Percentiles rank a stretch among this genome's conserved stretches.
Evolutionary conservation across 1,140 invertebrate genomes (phyloP).

Genomic region (Cotesia typhae): DNA sequence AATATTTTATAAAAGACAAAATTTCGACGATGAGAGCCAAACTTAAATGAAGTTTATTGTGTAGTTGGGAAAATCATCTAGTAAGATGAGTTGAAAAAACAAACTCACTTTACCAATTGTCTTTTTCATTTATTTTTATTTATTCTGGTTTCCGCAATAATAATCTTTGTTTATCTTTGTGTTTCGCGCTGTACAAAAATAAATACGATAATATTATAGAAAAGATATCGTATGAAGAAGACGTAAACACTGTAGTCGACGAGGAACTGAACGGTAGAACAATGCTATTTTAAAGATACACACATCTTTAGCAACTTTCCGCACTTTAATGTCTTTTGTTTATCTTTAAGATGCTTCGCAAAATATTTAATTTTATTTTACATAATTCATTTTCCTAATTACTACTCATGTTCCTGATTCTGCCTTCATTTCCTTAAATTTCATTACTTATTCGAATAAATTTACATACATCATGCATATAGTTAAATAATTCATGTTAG

Average conservation of each 20-base stretch:
- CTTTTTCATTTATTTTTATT: not conserved
- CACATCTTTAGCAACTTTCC: not conserved
- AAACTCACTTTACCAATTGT: not conserved
- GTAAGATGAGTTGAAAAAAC: not conserved
- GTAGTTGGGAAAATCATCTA: not conserved
- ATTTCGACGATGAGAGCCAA: slow-evolving; percentile 1
- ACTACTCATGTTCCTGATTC: not conserved
- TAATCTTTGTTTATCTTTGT: slow-evolving; percentile 32
- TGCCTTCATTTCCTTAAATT: too few species aligned
- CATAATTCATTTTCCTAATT: slow-evolving; percentile 4
- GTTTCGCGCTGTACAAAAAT: not conserved
- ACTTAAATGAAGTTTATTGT: slow-evolving; percentile 19
- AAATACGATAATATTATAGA: slow-evolving; percentile 20
- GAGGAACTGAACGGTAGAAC: too few species aligned
- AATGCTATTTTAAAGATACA: too few species aligned
- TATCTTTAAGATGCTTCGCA: not conserved
- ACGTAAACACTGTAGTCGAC: slow-evolving; percentile 14
- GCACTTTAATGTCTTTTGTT: not conserved
- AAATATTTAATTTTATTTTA: slow-evolving; percentile 5
- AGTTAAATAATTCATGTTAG: too few species aligned
- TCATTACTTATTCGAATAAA: too few species aligned
- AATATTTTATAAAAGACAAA: too few species aligned
- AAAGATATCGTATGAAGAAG: not conserved
- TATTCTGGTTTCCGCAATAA: slow-evolving; percentile 15
- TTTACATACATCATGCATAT: too few species aligned